Evolutionary conservation across 1,140 invertebrate species (phyloP).

Genomic region (Araneus ventricosus): DNA sequence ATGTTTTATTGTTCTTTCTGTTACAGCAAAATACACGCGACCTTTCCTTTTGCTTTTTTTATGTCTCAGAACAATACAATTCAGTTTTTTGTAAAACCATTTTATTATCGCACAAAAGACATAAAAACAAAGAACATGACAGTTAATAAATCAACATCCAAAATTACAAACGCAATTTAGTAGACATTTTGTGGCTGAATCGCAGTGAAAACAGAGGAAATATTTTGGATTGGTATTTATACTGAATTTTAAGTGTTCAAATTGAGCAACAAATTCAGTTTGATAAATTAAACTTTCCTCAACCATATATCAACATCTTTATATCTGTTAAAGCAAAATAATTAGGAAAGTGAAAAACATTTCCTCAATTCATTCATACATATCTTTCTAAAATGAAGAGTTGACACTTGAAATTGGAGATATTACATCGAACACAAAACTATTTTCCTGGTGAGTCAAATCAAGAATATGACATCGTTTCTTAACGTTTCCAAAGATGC

Average conservation of each 20-base stretch:
- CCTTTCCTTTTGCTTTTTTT: too few species aligned
- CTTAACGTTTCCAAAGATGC: background rate
- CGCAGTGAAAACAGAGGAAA: background rate
- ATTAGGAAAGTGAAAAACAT: background rate
- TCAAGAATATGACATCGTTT: background rate
- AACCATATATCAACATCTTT: background rate
- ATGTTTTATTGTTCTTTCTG: too few species aligned
- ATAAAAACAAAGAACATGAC: background rate
- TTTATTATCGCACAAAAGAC: background rate
- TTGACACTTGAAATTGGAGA: background rate
- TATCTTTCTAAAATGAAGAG: background rate
- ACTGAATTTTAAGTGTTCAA: background rate
- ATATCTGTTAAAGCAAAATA: background rate
- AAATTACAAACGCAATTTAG: background rate
- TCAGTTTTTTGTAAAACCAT: background rate
- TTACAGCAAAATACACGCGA: too few species aligned
- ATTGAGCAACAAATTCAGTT: background rate
- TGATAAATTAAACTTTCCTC: background rate
- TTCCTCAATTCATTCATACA: background rate
- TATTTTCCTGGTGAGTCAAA: background rate
- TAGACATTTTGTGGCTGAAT: background rate
- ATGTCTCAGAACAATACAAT: too few species aligned
- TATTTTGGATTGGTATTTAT: background rate
- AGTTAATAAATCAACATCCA: background rate
- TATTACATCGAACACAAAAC: background rate